Conservation (phyloP, 2,888 invertebrate genomes). For the Nasonovia ribisnigri region DNA sequence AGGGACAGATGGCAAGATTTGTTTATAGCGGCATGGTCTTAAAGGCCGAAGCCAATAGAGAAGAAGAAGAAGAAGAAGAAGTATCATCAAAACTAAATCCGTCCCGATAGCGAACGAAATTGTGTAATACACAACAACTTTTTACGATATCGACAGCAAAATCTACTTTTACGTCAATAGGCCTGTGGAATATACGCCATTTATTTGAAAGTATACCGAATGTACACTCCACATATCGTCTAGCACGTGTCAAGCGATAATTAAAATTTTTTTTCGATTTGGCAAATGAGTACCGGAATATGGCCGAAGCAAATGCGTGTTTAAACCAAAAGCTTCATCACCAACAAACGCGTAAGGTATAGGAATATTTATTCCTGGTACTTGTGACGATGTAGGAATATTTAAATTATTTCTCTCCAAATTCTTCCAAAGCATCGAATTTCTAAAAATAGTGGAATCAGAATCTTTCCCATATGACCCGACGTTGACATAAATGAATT, state of each 20-base stretch:
- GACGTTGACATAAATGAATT: slow-evolving; percentile 68
- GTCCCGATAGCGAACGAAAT: slow-evolving; percentile 67
- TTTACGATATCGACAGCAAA: slow-evolving; percentile 69
- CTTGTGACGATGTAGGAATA: slow-evolving; percentile 67
- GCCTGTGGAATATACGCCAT: slow-evolving; percentile 69
- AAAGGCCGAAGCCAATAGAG: too few relatives aligned
- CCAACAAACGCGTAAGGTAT: slow-evolving; percentile 68
- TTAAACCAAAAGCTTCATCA: slow-evolving; percentile 68
- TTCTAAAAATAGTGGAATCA: slow-evolving; percentile 69
- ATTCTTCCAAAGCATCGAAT: slow-evolving; percentile 65
- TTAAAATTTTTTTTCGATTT: slow-evolving; percentile 68
- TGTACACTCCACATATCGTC: slow-evolving; percentile 68
- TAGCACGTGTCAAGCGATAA: slow-evolving; percentile 67
- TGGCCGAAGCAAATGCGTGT: slow-evolving; percentile 67
- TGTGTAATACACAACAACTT: slow-evolving; percentile 68
- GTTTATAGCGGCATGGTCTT: too few relatives aligned
- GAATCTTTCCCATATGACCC: slow-evolving; percentile 69
- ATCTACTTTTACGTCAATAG: slow-evolving; percentile 68
- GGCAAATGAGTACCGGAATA: slow-evolving; percentile 67
- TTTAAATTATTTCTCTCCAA: slow-evolving; percentile 66
- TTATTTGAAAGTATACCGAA: slow-evolving; percentile 69
- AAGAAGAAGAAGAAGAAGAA: too few relatives aligned
- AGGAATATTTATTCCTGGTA: slow-evolving; percentile 67
- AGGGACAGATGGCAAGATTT: too few relatives aligned
- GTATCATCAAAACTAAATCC: slow-evolving; percentile 67